Evolutionary conservation across 1,140 invertebrate species (phyloP), one percentile per base, ranked within the genome.

Genomic region (Temnothorax nylanderi): DNA sequence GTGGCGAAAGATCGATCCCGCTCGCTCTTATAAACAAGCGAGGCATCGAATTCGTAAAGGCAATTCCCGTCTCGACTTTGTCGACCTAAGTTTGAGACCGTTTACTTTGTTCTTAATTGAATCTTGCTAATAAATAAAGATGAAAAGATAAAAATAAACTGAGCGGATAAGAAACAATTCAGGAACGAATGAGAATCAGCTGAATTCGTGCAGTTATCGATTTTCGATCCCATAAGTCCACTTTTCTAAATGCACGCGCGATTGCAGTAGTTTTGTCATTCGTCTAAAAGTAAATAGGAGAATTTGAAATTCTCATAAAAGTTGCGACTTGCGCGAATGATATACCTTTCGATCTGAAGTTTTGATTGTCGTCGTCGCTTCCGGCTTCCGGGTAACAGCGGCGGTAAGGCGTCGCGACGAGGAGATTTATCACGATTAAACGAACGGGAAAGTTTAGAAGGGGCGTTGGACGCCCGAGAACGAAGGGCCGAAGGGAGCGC

Each of bases 361-460:
- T 44, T 41, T 71, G 78, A 81, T 81, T 71, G 78, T 56, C 64
- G 77, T 81, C 62, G 78, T 47, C 62, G 62, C 37, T 71, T 80
- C 51, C 51, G 37, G 51, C 26, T 81, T 58, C 21, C 37, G 21
- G 49, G 41, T 71, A 71, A n/a, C 65, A n/a, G n/a, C 34, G 34
- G 21, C 37, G 49, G 64, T 41, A 81, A 81, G 49, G 18, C 78
- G 78, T 26, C 64, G 64, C 77, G 62, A 67, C 64, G 49, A 44
- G 37, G 37, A 71, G n/a, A 81, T 81, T 81, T 81, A 81, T 81
- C 65, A 34, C 49, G 65, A 81, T 81, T 81, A 81, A 81, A 81
- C 49, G 49, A 81, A 71, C 65, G 78, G 21, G 51, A 71, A 71
- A 81, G 64, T 81, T 81, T 58, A 32, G 34, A 47, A 71, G 10